These are phyloP conservation scores for Gorsachius goisagi DNA, from an alignment of 2,113 vertebrate species.

Conservation along the genomic window DNA sequence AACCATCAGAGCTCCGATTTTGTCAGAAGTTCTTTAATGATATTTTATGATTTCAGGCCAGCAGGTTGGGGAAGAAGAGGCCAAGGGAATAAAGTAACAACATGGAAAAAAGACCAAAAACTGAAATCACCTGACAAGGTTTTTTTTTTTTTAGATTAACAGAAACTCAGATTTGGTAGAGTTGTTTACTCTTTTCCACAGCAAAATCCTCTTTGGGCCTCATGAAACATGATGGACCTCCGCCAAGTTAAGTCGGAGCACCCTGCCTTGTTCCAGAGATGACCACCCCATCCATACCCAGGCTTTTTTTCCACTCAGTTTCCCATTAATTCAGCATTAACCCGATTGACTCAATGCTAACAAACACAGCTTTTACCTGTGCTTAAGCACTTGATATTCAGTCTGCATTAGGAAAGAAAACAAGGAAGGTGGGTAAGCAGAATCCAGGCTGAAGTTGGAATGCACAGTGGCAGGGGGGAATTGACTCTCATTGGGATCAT, in stretches of 20 bases:
- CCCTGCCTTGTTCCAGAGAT: neutral
- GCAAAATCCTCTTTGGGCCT: neutral
- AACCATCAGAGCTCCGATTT: neutral
- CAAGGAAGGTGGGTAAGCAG: neutral
- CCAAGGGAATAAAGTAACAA: neutral
- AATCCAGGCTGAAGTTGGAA: neutral
- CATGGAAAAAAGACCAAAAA: neutral
- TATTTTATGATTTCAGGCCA: neutral
- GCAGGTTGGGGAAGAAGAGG: neutral
- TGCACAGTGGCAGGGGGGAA: rapidly evolving
- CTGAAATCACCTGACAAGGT: neutral
- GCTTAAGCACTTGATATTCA: neutral
- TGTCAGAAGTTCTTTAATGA: neutral
- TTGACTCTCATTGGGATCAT: rapidly evolving
- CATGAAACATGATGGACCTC: neutral
- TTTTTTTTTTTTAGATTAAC: neutral
- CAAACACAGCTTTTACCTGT: neutral
- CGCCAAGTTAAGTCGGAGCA: neutral
- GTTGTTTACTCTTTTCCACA: neutral
- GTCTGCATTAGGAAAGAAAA: neutral
- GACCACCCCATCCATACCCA: neutral
- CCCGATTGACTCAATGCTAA: neutral
- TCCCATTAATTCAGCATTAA: neutral
- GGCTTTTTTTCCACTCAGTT: neutral
- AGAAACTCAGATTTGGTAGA: neutral